These are phyloP conservation scores for Hypanus sabinus DNA, from an alignment of 2,113 vertebrate species.

Conservation along the genomic window DNA sequence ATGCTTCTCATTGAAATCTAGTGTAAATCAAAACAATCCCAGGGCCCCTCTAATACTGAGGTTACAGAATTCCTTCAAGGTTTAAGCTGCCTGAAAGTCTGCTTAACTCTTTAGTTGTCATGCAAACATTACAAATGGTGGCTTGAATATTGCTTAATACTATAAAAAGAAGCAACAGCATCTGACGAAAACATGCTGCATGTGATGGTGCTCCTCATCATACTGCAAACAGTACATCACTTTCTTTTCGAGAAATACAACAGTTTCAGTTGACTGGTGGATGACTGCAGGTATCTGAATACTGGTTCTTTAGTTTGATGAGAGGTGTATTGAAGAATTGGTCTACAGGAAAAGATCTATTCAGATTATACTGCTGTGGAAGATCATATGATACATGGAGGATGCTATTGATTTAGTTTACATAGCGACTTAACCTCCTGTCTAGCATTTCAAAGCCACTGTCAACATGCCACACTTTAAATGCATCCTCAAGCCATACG, in stretches of 20 bases:
- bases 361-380: conserved; percentile 13
- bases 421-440: not conserved
- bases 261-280: conserved; percentile 1
- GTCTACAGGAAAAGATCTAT: not conserved
- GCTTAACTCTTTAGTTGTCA: too few species aligned
- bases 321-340: not conserved
- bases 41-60: not conserved
- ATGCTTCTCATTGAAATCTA: not conserved
- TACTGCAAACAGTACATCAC: not conserved
- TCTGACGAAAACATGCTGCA: not conserved
- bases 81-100: not conserved
- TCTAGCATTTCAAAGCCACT: not conserved
- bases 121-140: not conserved
- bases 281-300: not conserved
- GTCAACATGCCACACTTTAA: conserved; percentile 49
- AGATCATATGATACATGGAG: not conserved
- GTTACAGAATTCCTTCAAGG: not conserved
- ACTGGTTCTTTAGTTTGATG: not conserved
- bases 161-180: not conserved
- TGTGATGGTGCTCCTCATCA: not conserved
- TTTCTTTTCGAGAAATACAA: not conserved
- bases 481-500: conserved; percentile 58
- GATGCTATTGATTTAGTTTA: conserved; percentile 9
- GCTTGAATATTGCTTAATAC: not conserved
- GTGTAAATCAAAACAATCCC: not conserved